phyloP scores from a whole-genome alignment of 2,888 invertebrate genomes.

The Vanessa cardui region DNA sequence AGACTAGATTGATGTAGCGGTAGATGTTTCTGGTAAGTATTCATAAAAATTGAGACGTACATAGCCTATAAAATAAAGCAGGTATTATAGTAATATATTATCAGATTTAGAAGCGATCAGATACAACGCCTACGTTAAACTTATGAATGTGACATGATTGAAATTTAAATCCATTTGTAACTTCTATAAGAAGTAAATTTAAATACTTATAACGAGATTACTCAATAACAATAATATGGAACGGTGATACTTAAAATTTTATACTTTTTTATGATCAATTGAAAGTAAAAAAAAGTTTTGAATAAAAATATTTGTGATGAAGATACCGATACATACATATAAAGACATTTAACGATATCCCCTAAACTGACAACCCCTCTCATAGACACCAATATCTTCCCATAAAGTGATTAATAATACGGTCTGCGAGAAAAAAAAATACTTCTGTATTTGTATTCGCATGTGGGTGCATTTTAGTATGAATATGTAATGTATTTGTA shows the following conservation, averaged over 20 bases:
- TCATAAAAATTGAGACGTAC: slow-evolving; percentile 2
- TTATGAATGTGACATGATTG: slow-evolving; percentile 11
- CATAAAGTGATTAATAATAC: too few relatives aligned
- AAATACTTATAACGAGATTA: background rate
- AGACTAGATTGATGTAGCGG: slow-evolving; percentile 11
- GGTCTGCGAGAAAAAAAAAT: too few relatives aligned
- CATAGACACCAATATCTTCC: too few relatives aligned
- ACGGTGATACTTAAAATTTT: background rate
- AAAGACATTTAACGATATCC: too few relatives aligned
- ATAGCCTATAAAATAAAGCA: slow-evolving; percentile 5
- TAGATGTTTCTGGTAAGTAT: background rate
- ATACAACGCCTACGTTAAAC: slow-evolving; percentile 16
- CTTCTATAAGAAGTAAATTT: slow-evolving; percentile 6
- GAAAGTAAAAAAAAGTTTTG: too few relatives aligned
- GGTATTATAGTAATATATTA: slow-evolving; percentile 17
- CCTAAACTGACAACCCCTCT: too few relatives aligned
- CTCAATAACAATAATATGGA: background rate
- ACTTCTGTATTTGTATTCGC: too few relatives aligned
- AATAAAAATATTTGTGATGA: too few relatives aligned
- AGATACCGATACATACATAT: too few relatives aligned
- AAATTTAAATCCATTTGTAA: slow-evolving; percentile 8
- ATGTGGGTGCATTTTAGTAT: too few relatives aligned
- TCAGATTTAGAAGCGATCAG: slow-evolving; percentile 12
- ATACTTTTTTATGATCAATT: background rate
- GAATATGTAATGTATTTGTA: too few relatives aligned